These are phyloP conservation scores for Eupithecia centaureata DNA, from an alignment of 2,888 invertebrate species.

Conservation along the genomic window DNA sequence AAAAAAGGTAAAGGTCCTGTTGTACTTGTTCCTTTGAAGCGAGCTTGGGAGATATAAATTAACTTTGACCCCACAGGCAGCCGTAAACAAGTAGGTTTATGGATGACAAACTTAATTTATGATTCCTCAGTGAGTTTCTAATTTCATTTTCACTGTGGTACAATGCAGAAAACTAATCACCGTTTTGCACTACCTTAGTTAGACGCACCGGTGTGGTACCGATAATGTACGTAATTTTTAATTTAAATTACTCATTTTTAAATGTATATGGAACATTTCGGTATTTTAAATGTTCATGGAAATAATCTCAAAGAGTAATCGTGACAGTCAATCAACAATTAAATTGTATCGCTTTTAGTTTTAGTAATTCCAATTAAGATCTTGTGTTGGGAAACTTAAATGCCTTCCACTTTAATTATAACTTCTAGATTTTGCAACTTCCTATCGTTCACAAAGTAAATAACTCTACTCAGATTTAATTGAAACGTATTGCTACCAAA, in stretches of 20 bases:
- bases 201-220: neutral
- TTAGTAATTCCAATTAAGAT: constrained; percentile 1
- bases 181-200: neutral
- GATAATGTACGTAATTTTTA: neutral
- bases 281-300: neutral
- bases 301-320: constrained; percentile 7
- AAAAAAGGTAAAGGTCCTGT: constrained; percentile 36
- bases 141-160: constrained; percentile 37
- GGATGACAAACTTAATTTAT: constrained; percentile 65
- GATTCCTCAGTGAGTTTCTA: constrained; percentile 44
- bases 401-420: constrained; percentile 8
- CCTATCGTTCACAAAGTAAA: constrained; percentile 15
- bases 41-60: constrained; percentile 53
- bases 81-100: constrained; percentile 70
- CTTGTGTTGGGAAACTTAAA: constrained; percentile 10
- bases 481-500: constrained; percentile 11
- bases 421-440: constrained; percentile 16
- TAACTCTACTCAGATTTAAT: constrained; percentile 10
- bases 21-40: constrained; percentile 36
- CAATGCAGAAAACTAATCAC: neutral
- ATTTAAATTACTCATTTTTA: neutral
- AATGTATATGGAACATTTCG: neutral
- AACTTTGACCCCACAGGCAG: constrained; percentile 64
- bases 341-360: neutral
- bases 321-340: constrained; percentile 36